These are phyloP conservation scores for Dipodomys ordii DNA, from an alignment of 2,113 vertebrate species.

Conservation along the genomic window DNA sequence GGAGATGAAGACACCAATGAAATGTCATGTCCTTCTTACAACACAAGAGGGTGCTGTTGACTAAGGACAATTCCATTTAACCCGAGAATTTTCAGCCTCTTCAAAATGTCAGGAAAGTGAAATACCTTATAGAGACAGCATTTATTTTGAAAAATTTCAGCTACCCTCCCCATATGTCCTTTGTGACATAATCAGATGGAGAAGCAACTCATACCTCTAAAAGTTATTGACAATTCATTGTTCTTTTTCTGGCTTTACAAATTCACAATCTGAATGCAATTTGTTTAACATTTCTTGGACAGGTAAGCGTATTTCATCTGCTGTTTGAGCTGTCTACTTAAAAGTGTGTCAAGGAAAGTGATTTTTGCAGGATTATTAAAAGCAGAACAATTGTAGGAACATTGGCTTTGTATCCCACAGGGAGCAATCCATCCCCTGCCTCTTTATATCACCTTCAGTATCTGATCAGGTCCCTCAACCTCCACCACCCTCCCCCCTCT, in stretches of 20 bases:
- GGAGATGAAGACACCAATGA: no score
- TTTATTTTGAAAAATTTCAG: background rate
- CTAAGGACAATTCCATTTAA: background rate
- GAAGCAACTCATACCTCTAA: background rate
- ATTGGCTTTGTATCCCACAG: no score
- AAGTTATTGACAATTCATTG: background rate
- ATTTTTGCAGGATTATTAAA: background rate
- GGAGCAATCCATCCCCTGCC: background rate
- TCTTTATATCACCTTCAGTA: background rate
- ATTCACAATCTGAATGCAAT: background rate
- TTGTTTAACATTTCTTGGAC: background rate
- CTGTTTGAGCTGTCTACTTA: background rate
- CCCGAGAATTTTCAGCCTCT: fast-evolving
- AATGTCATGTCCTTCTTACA: background rate
- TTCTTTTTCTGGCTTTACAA: background rate
- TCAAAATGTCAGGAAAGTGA: background rate
- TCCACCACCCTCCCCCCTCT: background rate
- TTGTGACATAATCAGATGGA: background rate
- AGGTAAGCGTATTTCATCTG: background rate
- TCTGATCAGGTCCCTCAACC: background rate
- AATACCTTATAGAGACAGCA: no score
- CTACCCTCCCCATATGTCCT: background rate
- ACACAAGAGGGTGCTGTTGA: background rate
- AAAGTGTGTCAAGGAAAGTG: background rate
- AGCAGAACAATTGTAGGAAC: background rate